A percentile compares a stretch with the other conserved stretches of the same genome.
These are phyloP conservation scores for Copsychus sechellarum DNA, from an alignment of 2,113 vertebrate genomes.

Conservation along the genomic window DNA sequence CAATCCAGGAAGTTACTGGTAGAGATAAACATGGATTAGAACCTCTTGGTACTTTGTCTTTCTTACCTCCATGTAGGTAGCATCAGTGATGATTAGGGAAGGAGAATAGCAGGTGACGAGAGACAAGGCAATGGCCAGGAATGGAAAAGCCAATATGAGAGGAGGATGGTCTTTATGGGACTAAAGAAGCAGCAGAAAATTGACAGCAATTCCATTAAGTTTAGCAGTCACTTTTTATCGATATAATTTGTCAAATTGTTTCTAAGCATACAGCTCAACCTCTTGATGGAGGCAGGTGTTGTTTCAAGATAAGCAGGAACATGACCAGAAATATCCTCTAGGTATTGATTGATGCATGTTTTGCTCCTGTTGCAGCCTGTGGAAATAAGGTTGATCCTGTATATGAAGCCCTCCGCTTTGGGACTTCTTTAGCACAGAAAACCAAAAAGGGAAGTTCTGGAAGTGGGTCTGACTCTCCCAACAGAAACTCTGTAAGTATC, in stretches of 20 bases:
- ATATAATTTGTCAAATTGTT: not conserved
- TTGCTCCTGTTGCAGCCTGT: slow-evolving; percentile 81
- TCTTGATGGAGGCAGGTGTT: not conserved
- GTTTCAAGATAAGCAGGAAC: not conserved
- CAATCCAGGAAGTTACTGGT: not conserved
- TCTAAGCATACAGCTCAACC: not conserved
- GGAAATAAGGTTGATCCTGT: slow-evolving; percentile 98
- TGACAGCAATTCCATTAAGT: not conserved
- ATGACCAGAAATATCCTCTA: not conserved
- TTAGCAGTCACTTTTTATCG: not conserved
- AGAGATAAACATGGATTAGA: not conserved
- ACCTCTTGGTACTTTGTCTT: not conserved
- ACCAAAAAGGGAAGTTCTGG: slow-evolving; percentile 87
- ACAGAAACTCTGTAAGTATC: slow-evolving; percentile 87
- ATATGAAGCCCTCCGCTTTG: slow-evolving; percentile 95
- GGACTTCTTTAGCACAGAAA: slow-evolving; percentile 95
- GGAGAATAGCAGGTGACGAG: not conserved
- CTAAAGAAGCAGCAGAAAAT: not conserved
- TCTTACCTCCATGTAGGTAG: not conserved
- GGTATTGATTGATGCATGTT: not conserved
- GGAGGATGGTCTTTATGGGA: not conserved
- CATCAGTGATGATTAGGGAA: not conserved
- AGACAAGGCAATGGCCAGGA: not conserved
- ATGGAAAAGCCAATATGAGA: not conserved
- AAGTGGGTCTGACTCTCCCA: slow-evolving; percentile 90